Base-by-base conservation (phyloP, 2,113 vertebrate genomes). In the Xiphophorus hellerii region DNA sequence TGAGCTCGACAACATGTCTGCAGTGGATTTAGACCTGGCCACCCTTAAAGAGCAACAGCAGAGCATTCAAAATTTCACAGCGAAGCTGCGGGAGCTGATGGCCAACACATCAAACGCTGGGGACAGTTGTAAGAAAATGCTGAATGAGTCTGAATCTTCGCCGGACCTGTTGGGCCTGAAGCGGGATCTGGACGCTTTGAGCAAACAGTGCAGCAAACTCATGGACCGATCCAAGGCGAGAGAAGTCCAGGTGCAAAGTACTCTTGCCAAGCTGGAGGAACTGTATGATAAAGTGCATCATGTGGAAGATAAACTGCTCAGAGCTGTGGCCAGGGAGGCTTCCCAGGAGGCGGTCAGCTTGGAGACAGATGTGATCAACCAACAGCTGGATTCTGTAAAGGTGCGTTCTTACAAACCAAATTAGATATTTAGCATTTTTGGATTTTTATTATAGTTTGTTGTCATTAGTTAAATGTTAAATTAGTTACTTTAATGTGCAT, bases 361-460 rank as follows among this genome's bases (percentile, higher is more conserved):
- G 96, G 97, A 99, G 92, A 99, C 96, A 0, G 97, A 99, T 3
- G 73, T 94, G 66, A 98, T 99, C 84, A 98, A 98, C 91, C 96
- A 98, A 68, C 98, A 99, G 89, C 93, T 99, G 82, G 90, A 95
- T 30, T 91, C 94, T 1, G 98, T 99, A 87, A 98, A 97, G 97
- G 98, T 99, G 87, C 25, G 48, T 28, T 71, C 8, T 9, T 58
- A 58, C n/a, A 61, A 31, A 33, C 4, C 8, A 20, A n/a, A 83
- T 61, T 69, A 7, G 39, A 0, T 3, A 2, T 6, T 68, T 62
- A 3, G 54, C 30, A 66, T 64, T 77, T 58, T 48, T 65, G n/a
- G 48, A 65, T 54, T 25, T 28, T 25, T 6, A 20, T 54, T 25
- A 54, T 20, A 7, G 6, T 20, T 54, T 22, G 6, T 8, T 51